Percentiles rank a stretch among this genome's conserved stretches.
Conservation (phyloP, 2,888 invertebrate species). For the Caenorhabditis macrosperma region DNA sequence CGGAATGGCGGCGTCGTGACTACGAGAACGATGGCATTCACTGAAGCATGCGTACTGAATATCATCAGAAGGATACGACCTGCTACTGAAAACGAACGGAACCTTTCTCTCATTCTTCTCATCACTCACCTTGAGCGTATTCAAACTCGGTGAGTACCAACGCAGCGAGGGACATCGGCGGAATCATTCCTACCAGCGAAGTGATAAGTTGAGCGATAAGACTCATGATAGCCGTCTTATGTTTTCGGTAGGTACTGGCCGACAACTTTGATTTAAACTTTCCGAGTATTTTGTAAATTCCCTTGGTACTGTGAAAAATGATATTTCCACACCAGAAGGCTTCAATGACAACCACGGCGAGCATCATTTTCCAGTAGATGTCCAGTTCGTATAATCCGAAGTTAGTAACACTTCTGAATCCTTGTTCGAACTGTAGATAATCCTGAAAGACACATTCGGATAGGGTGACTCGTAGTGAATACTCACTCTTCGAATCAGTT, state of each 20-base stretch:
- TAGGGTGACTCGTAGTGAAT: no score
- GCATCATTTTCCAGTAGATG: background rate
- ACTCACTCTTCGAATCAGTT: background rate
- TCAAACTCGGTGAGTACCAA: background rate
- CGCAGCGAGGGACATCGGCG: background rate
- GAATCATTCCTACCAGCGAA: background rate
- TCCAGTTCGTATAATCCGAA: conserved; percentile 1
- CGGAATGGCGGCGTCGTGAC: background rate
- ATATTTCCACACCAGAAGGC: background rate
- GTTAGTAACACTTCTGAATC: background rate
- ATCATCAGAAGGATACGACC: background rate
- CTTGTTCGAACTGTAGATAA: background rate
- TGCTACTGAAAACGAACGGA: no score
- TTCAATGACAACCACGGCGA: background rate
- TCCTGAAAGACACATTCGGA: no score
- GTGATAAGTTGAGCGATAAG: background rate
- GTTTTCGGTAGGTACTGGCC: background rate
- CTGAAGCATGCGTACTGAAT: background rate
- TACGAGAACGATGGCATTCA: background rate
- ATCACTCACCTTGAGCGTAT: background rate
- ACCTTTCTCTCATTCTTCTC: no score
- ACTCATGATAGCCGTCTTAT: background rate
- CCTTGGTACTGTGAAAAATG: background rate
- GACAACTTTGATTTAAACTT: background rate
- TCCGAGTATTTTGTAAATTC: background rate